Conservation (phyloP, 1,140 invertebrate species). For the Microplitis mediator region DNA sequence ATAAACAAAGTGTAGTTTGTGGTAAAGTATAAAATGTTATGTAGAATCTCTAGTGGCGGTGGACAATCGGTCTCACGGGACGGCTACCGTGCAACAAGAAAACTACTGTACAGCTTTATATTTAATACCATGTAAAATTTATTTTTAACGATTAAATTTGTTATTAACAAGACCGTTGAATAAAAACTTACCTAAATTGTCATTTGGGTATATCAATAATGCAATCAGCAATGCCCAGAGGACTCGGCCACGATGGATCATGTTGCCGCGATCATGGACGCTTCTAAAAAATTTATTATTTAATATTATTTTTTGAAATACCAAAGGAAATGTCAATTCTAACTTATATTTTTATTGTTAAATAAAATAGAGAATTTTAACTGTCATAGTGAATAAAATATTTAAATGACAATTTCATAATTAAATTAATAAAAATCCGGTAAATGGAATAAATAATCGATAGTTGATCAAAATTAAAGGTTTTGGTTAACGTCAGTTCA, state of each 20-base stretch:
- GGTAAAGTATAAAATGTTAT: background rate
- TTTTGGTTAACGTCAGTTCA: too few species aligned
- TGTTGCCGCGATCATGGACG: slow-evolving; percentile 45
- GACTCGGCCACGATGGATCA: slow-evolving; percentile 47
- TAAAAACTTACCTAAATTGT: slow-evolving; percentile 51
- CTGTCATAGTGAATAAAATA: too few species aligned
- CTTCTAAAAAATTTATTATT: slow-evolving; percentile 36
- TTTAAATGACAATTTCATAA: too few species aligned
- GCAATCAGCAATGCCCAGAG: slow-evolving; percentile 46
- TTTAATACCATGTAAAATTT: too few species aligned
- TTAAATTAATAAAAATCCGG: too few species aligned
- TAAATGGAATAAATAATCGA: too few species aligned
- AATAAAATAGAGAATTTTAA: too few species aligned
- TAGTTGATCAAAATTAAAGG: too few species aligned
- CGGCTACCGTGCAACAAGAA: background rate
- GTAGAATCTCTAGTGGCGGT: background rate
- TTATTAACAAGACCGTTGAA: background rate
- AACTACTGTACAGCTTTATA: background rate
- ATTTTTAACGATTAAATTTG: too few species aligned
- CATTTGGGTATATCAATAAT: slow-evolving; percentile 49
- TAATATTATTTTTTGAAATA: background rate
- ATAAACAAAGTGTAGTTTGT: background rate
- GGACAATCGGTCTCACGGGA: background rate
- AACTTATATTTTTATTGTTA: background rate
- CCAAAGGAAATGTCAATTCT: slow-evolving; percentile 8